phyloP scores from a whole-genome alignment of 2,113 vertebrate genomes.

The Laticauda colubrina region DNA sequence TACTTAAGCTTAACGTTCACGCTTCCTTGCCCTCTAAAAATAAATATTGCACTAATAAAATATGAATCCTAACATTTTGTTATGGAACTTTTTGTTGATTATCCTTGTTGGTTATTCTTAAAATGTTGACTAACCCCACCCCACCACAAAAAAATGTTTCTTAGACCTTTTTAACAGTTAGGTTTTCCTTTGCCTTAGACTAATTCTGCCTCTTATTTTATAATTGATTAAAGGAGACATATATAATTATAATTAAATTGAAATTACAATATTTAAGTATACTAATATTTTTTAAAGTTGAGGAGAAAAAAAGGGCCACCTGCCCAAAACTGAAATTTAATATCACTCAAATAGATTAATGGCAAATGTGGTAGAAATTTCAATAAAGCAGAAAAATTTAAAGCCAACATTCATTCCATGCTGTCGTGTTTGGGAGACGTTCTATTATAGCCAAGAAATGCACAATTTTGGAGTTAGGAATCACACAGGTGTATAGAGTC shows the following conservation, averaged over 20 bases:
- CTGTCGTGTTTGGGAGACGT: background rate
- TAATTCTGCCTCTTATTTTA: background rate
- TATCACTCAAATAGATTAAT: background rate
- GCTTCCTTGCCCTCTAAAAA: background rate
- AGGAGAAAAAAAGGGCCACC: background rate
- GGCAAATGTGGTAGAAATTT: background rate
- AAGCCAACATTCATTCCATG: background rate
- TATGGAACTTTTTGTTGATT: accelerated
- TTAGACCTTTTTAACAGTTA: background rate
- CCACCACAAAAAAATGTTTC: background rate
- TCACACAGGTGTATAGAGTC: background rate
- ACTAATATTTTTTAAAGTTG: background rate
- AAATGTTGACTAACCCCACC: background rate
- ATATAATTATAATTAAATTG: background rate
- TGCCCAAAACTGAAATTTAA: background rate
- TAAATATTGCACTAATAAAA: background rate
- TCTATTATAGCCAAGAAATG: background rate
- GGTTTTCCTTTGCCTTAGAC: background rate
- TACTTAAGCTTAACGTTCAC: background rate
- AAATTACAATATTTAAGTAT: background rate
- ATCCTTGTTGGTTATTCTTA: background rate
- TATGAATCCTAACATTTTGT: constrained; percentile 1
- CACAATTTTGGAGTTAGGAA: background rate
- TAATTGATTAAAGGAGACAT: background rate
- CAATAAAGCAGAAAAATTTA: background rate